Evolutionary conservation across 2,113 vertebrate genomes (phyloP).

Genomic region (Xiphorhynchus elegans): DNA sequence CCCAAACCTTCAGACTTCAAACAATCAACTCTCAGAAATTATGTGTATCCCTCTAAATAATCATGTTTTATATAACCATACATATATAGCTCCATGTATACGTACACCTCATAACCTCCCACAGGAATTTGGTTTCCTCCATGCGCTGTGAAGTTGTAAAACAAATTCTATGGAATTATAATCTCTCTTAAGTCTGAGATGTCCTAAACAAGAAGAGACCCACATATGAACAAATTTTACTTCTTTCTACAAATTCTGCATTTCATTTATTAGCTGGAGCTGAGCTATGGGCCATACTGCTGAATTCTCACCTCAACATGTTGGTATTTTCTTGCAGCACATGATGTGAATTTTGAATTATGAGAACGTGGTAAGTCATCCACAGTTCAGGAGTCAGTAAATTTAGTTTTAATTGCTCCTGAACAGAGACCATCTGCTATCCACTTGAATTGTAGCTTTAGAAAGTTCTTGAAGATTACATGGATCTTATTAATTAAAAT

Average conservation of each 20-base stretch:
- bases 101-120: background rate
- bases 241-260: background rate
- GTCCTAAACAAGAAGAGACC: background rate
- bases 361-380: background rate
- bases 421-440: conserved; percentile 36
- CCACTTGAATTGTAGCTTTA: background rate
- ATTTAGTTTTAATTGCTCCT: conserved; percentile 56
- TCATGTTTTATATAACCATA: background rate
- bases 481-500: background rate
- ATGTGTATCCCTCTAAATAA: background rate
- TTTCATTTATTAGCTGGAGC: background rate
- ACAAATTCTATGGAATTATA: background rate
- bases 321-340: background rate
- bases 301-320: background rate
- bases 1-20: background rate
- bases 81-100: background rate
- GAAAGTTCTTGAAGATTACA: background rate
- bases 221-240: background rate
- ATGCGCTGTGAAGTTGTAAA: background rate
- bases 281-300: background rate
- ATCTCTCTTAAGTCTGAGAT: background rate
- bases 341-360: background rate
- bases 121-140: background rate
- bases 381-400: conserved; percentile 34
- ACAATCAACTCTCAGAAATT: background rate